Conservation (phyloP, 1,140 invertebrate genomes). For the Papilio dardanus region DNA sequence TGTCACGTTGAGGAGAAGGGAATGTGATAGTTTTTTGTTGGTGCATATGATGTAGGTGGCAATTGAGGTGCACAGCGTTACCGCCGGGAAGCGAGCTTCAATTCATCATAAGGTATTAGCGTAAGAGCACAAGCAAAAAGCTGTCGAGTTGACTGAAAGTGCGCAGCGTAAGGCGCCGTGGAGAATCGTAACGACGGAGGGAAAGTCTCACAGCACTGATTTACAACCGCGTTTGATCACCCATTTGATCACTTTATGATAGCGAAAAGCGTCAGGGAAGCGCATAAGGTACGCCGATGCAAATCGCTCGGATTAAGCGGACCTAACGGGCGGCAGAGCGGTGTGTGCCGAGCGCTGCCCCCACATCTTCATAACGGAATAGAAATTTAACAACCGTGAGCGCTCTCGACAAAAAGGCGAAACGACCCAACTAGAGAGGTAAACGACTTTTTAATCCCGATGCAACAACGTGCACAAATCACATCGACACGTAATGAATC, state of each 20-base stretch:
- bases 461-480: slow-evolving; percentile 41
- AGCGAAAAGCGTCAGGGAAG: slow-evolving; percentile 73
- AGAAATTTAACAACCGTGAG: slow-evolving; percentile 58
- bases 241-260: slow-evolving; percentile 81
- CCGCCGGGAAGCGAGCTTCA: slow-evolving; percentile 52
- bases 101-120: slow-evolving; percentile 69
- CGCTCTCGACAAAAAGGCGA: slow-evolving; percentile 44
- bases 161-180: slow-evolving; percentile 58
- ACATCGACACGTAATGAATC: slow-evolving; percentile 51
- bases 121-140: slow-evolving; percentile 68
- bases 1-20: background rate
- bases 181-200: slow-evolving; percentile 72
- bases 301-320: slow-evolving; percentile 65
- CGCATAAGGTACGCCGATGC: slow-evolving; percentile 70
- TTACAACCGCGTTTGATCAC: slow-evolving; percentile 72
- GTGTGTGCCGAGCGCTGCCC: slow-evolving; percentile 52
- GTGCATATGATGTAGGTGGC: background rate
- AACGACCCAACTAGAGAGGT: slow-evolving; percentile 50
- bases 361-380: slow-evolving; percentile 66
- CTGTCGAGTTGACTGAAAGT: slow-evolving; percentile 68
- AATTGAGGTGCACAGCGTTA: slow-evolving; percentile 26
- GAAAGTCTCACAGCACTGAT: slow-evolving; percentile 70
- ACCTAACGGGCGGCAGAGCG: slow-evolving; percentile 56
- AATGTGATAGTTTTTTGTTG: background rate
- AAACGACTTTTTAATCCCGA: slow-evolving; percentile 56